phyloP scores from a whole-genome alignment of 2,797 vertebrate genomes.

The Hypotaenidia okinawae region DNA sequence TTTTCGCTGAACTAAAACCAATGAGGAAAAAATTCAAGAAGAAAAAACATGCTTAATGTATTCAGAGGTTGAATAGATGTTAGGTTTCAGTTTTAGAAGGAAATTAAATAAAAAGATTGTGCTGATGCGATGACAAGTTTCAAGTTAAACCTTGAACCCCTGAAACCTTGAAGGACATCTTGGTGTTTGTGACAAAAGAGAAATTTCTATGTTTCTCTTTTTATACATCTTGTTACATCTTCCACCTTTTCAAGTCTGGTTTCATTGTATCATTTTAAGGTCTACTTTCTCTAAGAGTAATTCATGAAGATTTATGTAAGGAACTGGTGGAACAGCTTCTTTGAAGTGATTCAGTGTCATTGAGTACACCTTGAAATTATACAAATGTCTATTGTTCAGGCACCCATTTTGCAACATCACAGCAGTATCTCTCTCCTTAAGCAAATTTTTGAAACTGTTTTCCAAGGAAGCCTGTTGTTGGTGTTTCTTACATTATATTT shows the following conservation, averaged over 20 bases:
- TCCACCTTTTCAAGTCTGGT: neutral
- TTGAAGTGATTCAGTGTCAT: constrained; percentile 7
- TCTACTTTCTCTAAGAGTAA: neutral
- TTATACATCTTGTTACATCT: neutral
- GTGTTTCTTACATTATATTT: neutral
- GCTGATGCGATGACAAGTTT: neutral
- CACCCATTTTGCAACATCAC: neutral
- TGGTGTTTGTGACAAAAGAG: neutral
- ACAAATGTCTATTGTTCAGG: neutral
- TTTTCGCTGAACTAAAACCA: neutral
- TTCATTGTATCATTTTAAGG: neutral
- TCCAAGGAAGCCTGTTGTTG: neutral
- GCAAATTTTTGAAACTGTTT: neutral
- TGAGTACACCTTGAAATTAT: constrained; percentile 18
- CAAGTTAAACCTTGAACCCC: neutral
- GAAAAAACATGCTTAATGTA: neutral
- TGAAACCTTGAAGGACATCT: neutral
- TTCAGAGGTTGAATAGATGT: neutral
- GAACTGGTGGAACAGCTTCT: constrained; percentile 37
- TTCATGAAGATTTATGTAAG: neutral
- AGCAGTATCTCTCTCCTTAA: neutral
- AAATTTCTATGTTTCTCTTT: accelerated
- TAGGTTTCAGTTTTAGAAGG: neutral
- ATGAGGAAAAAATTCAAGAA: neutral
- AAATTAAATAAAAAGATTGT: neutral